Conservation (phyloP, 1,140 invertebrate species). For the Cecropterus lyciades region DNA sequence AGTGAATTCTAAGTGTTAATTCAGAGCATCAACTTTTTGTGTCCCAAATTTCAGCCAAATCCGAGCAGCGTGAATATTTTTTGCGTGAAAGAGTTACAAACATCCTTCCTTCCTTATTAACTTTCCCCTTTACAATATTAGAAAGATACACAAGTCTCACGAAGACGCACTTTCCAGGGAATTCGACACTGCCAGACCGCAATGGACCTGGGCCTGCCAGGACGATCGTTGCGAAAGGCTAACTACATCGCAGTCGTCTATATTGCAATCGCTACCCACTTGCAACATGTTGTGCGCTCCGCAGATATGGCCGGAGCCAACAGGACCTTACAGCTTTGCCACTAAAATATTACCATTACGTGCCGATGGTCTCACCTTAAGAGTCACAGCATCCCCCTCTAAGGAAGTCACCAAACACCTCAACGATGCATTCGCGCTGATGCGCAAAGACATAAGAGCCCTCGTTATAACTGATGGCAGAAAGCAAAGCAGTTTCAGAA, state of each 20-base stretch:
- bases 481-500: slow-evolving; percentile 75
- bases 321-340: slow-evolving; percentile 82
- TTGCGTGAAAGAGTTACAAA: no score
- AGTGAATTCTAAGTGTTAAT: no score
- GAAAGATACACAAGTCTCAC: not conserved
- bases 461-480: slow-evolving; percentile 57
- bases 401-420: slow-evolving; percentile 58
- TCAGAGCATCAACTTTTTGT: no score
- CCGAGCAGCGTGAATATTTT: no score
- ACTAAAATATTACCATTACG: slow-evolving; percentile 70
- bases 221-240: slow-evolving; percentile 82
- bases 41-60: no score
- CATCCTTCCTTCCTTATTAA: no score
- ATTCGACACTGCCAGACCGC: slow-evolving; percentile 43
- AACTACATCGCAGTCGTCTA: slow-evolving; percentile 57
- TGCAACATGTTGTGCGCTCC: slow-evolving; percentile 86
- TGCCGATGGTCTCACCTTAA: slow-evolving; percentile 52
- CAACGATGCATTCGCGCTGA: slow-evolving; percentile 65
- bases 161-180: not conserved
- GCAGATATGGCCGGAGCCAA: slow-evolving; percentile 85
- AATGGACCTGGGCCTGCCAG: slow-evolving; percentile 84
- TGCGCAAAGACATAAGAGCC: slow-evolving; percentile 57
- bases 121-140: no score
- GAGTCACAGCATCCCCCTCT: slow-evolving; percentile 62
- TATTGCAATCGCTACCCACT: slow-evolving; percentile 78